Conservation (phyloP, 2,797 vertebrate genomes). For the Ptychadena robeensis region DNA sequence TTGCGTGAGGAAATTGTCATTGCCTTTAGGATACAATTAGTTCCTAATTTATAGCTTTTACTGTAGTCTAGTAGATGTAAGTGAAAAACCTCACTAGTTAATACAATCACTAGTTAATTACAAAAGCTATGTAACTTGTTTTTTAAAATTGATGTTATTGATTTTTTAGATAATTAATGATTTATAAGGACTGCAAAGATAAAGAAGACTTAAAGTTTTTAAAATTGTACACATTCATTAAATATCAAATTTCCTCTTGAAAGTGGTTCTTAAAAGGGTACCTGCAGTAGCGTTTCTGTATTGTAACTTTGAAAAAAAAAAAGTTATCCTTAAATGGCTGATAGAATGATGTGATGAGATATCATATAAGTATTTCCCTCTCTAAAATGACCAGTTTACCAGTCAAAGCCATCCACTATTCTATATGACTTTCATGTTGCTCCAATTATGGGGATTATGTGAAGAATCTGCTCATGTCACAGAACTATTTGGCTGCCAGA, state of each 20-base stretch:
- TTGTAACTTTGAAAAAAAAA: neutral
- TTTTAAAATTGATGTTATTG: neutral
- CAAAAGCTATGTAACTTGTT: neutral
- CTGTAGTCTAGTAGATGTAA: neutral
- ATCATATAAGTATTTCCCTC: neutral
- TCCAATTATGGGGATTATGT: conserved; percentile 57
- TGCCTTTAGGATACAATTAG: conserved; percentile 4
- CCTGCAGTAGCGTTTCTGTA: neutral
- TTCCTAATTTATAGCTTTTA: neutral
- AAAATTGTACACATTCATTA: conserved; percentile 20
- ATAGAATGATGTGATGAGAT: neutral
- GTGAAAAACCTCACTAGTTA: neutral
- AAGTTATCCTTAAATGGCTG: conserved; percentile 7
- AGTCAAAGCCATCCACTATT: conserved; percentile 9
- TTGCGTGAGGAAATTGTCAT: neutral
- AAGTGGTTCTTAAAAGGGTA: neutral
- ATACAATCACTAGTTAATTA: neutral
- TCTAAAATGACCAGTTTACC: neutral
- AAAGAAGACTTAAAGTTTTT: neutral
- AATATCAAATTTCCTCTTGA: conserved; percentile 27
- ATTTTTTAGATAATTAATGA: neutral
- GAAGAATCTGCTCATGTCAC: conserved; percentile 44
- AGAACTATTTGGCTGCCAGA: conserved; percentile 38
- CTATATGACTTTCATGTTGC: conserved; percentile 40
- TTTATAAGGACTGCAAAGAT: neutral